Evolutionary conservation across 2,888 invertebrate species (phyloP).

Genomic region (Blastobasis lacticolella): DNA sequence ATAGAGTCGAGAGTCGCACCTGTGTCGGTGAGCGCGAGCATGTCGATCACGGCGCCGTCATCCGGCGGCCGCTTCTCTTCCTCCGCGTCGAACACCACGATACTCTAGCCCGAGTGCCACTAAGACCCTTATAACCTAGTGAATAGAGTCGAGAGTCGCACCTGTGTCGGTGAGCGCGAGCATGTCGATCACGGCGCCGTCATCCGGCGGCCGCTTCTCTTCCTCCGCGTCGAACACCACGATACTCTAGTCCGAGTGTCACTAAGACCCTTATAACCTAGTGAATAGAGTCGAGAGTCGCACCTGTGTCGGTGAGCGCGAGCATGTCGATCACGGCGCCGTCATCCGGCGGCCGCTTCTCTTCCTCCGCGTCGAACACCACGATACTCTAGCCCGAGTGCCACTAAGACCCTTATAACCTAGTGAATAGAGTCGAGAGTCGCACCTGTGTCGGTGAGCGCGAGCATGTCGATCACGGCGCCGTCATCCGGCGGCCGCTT

Average conservation of each 20-base stretch:
- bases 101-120: background rate
- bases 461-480: conserved; percentile 86
- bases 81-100: background rate
- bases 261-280: background rate
- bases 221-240: background rate
- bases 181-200: background rate
- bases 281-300: background rate
- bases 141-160: background rate
- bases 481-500: conserved; percentile 73
- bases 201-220: background rate
- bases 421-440: conserved; percentile 3
- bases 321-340: background rate
- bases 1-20: background rate
- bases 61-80: background rate
- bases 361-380: background rate
- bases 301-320: background rate
- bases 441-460: conserved; percentile 77
- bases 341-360: background rate
- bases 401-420: background rate
- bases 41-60: background rate
- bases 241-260: background rate
- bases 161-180: background rate
- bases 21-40: background rate
- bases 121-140: background rate
- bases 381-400: background rate